Conservation (phyloP, 2,888 invertebrate species). For the Pyrgus malvae region DNA sequence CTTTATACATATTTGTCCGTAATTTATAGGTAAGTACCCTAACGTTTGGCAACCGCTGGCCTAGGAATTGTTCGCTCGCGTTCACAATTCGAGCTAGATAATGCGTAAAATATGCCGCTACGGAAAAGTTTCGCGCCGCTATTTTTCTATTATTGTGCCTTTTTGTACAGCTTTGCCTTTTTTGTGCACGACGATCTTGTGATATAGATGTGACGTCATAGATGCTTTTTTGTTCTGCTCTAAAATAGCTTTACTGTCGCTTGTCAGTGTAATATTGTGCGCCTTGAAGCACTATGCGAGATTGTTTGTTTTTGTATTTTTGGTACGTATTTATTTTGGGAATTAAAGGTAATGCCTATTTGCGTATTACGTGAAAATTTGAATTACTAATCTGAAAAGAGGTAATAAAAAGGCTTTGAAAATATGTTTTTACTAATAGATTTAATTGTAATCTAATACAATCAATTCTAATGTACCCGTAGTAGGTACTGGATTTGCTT, state of each 20-base stretch:
- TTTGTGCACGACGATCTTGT: slow-evolving; percentile 48
- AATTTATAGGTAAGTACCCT: no score
- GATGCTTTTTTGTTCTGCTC: slow-evolving; percentile 16
- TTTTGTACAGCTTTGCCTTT: slow-evolving; percentile 49
- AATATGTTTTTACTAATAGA: no score
- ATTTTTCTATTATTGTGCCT: slow-evolving; percentile 57
- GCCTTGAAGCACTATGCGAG: not conserved
- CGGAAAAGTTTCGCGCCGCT: slow-evolving; percentile 53
- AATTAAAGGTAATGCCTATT: no score
- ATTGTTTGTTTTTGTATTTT: no score
- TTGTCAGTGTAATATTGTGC: slow-evolving; percentile 28
- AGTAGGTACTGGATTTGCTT: no score
- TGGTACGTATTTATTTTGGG: no score
- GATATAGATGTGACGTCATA: slow-evolving; percentile 35
- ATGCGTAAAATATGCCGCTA: slow-evolving; percentile 51
- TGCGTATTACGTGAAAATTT: no score
- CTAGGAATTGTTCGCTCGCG: slow-evolving; percentile 43
- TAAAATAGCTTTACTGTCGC: slow-evolving; percentile 14
- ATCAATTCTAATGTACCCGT: no score
- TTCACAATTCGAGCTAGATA: slow-evolving; percentile 49
- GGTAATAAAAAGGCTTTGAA: no score
- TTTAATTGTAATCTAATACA: no score
- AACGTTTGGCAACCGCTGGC: slow-evolving; percentile 18
- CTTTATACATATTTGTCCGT: no score
- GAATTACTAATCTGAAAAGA: no score